Conservation (phyloP, 2,113 vertebrate species). For the Enhydra lutris region DNA sequence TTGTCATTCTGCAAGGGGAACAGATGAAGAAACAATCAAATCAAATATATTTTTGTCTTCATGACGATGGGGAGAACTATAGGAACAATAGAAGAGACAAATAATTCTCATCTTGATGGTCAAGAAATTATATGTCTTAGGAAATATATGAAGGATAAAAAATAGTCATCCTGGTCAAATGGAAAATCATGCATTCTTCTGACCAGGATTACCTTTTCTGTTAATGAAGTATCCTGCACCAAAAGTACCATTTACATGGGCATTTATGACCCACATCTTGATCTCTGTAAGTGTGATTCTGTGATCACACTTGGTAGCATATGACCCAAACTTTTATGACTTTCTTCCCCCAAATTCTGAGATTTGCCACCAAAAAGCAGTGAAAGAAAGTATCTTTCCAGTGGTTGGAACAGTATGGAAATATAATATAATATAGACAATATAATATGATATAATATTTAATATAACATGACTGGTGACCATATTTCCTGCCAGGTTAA, state of each 20-base stretch:
- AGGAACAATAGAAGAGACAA: background rate
- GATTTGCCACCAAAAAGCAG: background rate
- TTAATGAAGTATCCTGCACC: background rate
- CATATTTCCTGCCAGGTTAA: background rate
- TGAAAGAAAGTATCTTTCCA: background rate
- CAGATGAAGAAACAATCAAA: background rate
- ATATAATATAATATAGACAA: background rate
- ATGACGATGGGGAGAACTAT: background rate
- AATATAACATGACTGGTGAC: background rate
- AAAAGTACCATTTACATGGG: background rate
- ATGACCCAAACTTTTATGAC: background rate
- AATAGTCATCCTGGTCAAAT: background rate
- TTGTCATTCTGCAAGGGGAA: background rate
- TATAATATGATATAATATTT: background rate
- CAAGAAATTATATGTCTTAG: background rate
- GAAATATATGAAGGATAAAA: background rate
- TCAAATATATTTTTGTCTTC: background rate
- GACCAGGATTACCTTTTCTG: background rate
- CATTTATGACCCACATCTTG: background rate
- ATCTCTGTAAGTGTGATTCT: background rate
- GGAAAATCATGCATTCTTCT: background rate
- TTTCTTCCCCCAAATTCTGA: background rate
- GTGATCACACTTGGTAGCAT: background rate
- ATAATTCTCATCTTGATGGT: background rate
- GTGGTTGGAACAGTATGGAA: background rate